A percentile compares a stretch with the other conserved stretches of the same genome.
These are phyloP conservation scores for Nothocercus nigrocapillus DNA, from an alignment of 2,113 vertebrate species.

Conservation along the genomic window DNA sequence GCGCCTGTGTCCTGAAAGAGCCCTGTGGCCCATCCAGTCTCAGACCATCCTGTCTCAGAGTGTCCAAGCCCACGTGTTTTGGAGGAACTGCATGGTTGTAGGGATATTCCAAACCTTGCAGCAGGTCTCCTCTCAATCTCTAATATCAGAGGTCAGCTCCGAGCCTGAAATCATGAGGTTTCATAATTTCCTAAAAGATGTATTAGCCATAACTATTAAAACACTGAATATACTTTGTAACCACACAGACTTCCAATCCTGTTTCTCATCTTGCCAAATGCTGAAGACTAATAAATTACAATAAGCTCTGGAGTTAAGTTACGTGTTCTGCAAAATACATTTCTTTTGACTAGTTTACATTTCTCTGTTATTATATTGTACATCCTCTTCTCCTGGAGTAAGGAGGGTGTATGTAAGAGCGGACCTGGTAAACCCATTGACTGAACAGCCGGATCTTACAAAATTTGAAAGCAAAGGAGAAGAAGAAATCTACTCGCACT, in stretches of 20 bases:
- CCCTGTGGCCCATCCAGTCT: neutral
- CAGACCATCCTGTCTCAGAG: neutral
- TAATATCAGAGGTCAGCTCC: neutral
- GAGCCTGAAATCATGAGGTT: neutral
- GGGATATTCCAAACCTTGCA: neutral
- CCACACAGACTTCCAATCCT: neutral
- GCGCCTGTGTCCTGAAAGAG: neutral
- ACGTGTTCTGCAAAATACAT: neutral
- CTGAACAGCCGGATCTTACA: neutral
- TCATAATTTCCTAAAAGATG: neutral
- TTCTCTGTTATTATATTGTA: neutral
- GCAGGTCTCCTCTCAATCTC: neutral
- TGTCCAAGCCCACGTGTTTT: neutral
- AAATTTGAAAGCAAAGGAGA: neutral
- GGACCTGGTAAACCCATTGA: neutral
- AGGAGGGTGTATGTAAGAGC: neutral
- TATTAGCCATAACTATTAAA: neutral
- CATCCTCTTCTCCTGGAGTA: neutral
- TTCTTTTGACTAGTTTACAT: neutral
- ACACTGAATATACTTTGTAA: neutral
- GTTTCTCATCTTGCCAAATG: neutral
- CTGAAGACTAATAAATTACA: neutral
- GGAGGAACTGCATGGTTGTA: neutral
- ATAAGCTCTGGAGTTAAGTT: neutral
- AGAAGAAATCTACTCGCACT: neutral